Evolutionary conservation across 2,113 vertebrate genomes (phyloP).

Genomic region (Myxocyprinus asiaticus): DNA sequence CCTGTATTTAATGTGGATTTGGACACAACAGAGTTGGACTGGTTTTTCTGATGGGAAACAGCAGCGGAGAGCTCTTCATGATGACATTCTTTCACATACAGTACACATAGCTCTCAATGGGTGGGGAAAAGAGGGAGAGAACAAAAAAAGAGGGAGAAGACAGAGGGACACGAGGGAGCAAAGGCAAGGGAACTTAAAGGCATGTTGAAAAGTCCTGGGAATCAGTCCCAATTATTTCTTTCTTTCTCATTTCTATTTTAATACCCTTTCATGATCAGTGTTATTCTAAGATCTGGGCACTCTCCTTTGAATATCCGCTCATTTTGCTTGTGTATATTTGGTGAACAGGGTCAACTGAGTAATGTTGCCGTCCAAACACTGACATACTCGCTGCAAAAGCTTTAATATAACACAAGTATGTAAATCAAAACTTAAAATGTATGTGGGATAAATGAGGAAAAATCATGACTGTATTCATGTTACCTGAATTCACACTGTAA

Average conservation of each 20-base stretch:
- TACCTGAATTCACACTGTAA: too few species aligned
- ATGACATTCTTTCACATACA: constrained; percentile 69
- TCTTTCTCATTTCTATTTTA: constrained; percentile 41
- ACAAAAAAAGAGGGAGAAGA: constrained; percentile 30
- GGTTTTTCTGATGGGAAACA: constrained; percentile 35
- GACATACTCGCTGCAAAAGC: neutral
- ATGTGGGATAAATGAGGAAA: neutral
- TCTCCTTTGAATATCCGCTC: constrained; percentile 19
- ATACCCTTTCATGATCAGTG: constrained; percentile 39
- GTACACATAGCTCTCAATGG: constrained; percentile 60
- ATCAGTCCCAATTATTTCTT: constrained; percentile 14
- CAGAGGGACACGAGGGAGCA: constrained; percentile 40
- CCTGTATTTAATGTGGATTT: neutral
- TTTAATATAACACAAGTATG: neutral
- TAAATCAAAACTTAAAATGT: neutral
- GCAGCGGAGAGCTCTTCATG: constrained; percentile 43
- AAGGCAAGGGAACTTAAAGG: constrained; percentile 20
- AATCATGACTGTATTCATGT: neutral
- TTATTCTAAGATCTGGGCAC: constrained; percentile 17
- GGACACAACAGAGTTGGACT: constrained; percentile 16
- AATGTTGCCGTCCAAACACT: constrained; percentile 13
- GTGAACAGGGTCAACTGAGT: constrained; percentile 6
- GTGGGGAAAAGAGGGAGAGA: constrained; percentile 31
- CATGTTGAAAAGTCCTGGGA: constrained; percentile 47
- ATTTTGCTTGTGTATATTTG: constrained; percentile 30